Evolutionary conservation across 2,113 vertebrate species (phyloP).

Genomic region (Apodemus sylvaticus): DNA sequence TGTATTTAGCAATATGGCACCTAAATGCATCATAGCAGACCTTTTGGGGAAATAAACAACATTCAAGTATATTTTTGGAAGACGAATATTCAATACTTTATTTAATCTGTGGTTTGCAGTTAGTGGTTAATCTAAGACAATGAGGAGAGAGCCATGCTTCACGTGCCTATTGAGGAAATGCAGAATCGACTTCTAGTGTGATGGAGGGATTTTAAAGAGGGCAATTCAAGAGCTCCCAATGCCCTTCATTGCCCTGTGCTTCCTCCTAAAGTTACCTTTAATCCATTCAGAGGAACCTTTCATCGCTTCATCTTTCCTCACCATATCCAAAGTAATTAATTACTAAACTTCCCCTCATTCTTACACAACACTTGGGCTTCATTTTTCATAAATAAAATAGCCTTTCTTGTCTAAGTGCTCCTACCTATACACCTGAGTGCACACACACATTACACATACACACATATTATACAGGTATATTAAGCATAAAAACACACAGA

Average conservation of each 20-base stretch:
- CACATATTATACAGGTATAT: neutral
- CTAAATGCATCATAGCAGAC: constrained; percentile 61
- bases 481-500: neutral
- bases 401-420: constrained; percentile 63
- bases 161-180: constrained; percentile 76
- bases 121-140: constrained; percentile 78
- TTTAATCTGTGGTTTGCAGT: constrained; percentile 79
- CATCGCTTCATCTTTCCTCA: constrained; percentile 81
- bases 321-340: constrained; percentile 83
- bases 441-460: neutral
- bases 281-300: constrained; percentile 83
- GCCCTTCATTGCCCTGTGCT: constrained; percentile 64
- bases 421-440: neutral
- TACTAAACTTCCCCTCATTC: constrained; percentile 72
- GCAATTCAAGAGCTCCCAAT: constrained; percentile 77
- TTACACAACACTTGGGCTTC: constrained; percentile 50
- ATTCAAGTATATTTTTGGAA: constrained; percentile 77
- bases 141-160: constrained; percentile 42
- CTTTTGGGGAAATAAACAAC: constrained; percentile 78
- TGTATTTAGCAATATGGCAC: constrained; percentile 70
- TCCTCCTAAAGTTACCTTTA: constrained; percentile 77
- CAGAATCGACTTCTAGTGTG: constrained; percentile 81
- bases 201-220: constrained; percentile 81
- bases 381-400: constrained; percentile 80
- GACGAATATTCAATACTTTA: constrained; percentile 82